These are phyloP conservation scores for Empidonax traillii DNA, from an alignment of 2,113 vertebrate genomes.

Conservation along the genomic window DNA sequence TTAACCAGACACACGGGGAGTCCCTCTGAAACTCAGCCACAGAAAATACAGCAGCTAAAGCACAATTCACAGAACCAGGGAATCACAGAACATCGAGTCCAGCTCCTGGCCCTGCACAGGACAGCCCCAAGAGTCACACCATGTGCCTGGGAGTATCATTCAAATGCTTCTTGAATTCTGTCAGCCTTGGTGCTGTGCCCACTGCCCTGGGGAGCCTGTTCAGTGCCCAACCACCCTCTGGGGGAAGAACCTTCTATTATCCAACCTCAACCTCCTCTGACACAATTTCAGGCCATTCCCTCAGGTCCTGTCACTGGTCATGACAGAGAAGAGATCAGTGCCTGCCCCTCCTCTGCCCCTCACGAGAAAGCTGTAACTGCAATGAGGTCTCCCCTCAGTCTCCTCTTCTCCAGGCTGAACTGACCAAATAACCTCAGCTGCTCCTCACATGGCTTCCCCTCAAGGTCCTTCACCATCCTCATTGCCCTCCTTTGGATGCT, in stretches of 20 bases:
- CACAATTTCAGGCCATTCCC: neutral
- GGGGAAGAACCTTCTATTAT: neutral
- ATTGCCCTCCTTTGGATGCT: fast-evolving
- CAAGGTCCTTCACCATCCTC: neutral
- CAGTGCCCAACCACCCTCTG: neutral
- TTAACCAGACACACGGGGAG: neutral
- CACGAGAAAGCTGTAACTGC: fast-evolving
- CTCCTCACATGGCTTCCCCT: neutral
- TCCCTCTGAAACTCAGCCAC: neutral
- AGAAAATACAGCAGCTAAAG: neutral
- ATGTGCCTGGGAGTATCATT: neutral
- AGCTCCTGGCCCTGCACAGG: neutral
- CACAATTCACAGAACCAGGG: neutral
- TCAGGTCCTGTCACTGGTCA: neutral
- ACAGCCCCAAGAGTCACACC: neutral
- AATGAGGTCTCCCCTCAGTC: neutral
- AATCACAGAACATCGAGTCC: neutral
- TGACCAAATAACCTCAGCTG: neutral
- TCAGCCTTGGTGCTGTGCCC: neutral
- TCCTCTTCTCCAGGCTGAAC: neutral
- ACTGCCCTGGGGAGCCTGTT: neutral
- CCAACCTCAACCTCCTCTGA: neutral
- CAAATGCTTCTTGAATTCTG: neutral
- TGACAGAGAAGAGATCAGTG: neutral
- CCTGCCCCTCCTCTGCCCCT: neutral